A percentile compares a stretch with the other conserved stretches of the same genome.
phyloP scores from a whole-genome alignment of 2,888 invertebrate genomes.

The Sesamia inferens region DNA sequence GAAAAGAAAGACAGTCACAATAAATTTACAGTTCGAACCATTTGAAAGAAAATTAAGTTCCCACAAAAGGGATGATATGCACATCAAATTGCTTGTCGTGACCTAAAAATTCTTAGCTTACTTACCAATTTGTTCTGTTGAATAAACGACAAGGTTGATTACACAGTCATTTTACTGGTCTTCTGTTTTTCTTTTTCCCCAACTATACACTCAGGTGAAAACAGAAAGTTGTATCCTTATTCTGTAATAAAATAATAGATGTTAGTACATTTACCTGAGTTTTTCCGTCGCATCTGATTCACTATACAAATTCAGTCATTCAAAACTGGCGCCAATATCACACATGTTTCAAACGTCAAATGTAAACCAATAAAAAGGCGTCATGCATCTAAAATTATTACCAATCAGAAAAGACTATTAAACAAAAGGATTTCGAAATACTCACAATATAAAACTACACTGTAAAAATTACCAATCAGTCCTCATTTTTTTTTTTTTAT shows the following conservation, averaged over 20 bases:
- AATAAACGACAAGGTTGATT: not conserved
- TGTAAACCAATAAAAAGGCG: constrained; percentile 29
- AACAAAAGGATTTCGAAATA: not conserved
- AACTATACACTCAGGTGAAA: not conserved
- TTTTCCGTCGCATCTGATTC: not conserved
- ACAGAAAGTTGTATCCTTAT: no score
- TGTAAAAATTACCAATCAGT: not conserved
- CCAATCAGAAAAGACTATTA: constrained; percentile 20
- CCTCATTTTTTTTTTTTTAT: not conserved
- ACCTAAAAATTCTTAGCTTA: not conserved
- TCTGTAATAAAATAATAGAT: not conserved
- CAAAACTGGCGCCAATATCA: constrained; percentile 41
- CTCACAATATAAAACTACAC: not conserved
- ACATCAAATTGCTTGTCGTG: not conserved
- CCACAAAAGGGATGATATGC: not conserved
- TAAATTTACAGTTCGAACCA: not conserved
- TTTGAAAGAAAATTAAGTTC: not conserved
- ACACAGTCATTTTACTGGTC: not conserved
- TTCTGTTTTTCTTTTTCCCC: not conserved
- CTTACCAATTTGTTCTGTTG: no score
- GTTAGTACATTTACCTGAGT: not conserved
- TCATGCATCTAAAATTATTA: constrained; percentile 12
- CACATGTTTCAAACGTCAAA: constrained; percentile 49
- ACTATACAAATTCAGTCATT: constrained; percentile 15
- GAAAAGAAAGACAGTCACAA: not conserved